Evolutionary conservation across 1,140 invertebrate species (phyloP), one percentile per base, ranked within the genome.

Genomic region (Lucilia sericata): DNA sequence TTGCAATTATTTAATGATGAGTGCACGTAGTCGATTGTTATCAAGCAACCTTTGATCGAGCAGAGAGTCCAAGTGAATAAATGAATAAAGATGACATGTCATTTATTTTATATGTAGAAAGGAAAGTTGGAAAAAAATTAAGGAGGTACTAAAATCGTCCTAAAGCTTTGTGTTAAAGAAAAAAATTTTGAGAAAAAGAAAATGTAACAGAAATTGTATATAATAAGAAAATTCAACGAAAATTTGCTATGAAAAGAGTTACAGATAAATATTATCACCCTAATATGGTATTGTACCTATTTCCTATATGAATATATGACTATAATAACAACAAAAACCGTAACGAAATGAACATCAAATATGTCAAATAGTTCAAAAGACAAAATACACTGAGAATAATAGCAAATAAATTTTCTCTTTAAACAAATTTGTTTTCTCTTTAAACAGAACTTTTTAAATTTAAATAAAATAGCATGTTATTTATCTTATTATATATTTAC

Each of bases 281-380:
- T 60, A 60, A 60, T 60, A 0, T 60, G n/a, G 13, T 7, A 17
- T 19, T 70, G 21, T 21, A 5, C 2, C 0, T 25, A 70, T 70
- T 70, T 70, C 65, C 21, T 19, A 21, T 21, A 70, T 12, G n/a
- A 19, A 70, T 25, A 17, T 17, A 60, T n/a, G 55, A 60, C 14
- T 60, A 60, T 60, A 60, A 60, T 7, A 60, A 60, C n/a, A 60
- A 70, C n/a, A 70, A 70, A 70, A 14, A 21, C 19, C 65, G 1
- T 70, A 70, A 70, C 19, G 9, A 70, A 21, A 70, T 70, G 65
- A 25, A 70, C 19, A 70, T 70, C 5, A 8, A 19, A 25, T 70
- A 70, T 70, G 65, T 70, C 65, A 70, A 21, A 70, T 21, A 70
- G 65, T 70, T 70, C 65, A 70, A 70, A 70, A 70, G 65, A 10